Percentiles rank a stretch among this genome's conserved stretches.
Conservation (phyloP, 2,113 vertebrate genomes). For the Alces alces region DNA sequence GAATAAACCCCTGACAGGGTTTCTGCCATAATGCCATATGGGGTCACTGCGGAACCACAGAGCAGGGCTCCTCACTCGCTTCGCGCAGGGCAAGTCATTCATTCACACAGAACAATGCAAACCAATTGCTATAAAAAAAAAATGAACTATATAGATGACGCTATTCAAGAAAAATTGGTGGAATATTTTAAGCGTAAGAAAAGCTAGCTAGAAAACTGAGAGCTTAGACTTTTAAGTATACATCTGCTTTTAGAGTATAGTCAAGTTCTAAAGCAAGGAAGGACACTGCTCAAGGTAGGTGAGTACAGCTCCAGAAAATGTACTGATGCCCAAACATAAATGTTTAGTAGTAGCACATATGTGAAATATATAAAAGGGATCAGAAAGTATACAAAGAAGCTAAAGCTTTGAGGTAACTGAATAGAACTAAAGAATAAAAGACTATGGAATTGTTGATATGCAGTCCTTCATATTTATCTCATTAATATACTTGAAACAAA, state of each 20-base stretch:
- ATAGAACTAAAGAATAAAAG: not conserved
- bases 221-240: not conserved
- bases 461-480: conserved; percentile 8
- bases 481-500: conserved; percentile 31
- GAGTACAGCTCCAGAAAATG: not conserved
- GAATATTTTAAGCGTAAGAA: conserved; percentile 40
- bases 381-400: not conserved
- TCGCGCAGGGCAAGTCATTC: not conserved
- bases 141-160: conserved; percentile 17
- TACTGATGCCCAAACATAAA: not conserved
- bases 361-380: not conserved
- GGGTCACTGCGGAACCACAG: not conserved
- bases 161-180: conserved; percentile 42
- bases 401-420: not conserved
- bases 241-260: conserved; percentile 9
- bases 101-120: conserved; percentile 39
- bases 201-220: conserved; percentile 16
- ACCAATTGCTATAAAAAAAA: not conserved
- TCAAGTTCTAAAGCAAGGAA: not conserved
- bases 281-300: not conserved
- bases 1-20: not conserved
- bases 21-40: not conserved
- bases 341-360: not conserved
- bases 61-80: not conserved
- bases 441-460: not conserved